These are phyloP conservation scores for Choristoneura fumiferana DNA, from an alignment of 1,140 invertebrate species.

Conservation along the genomic window DNA sequence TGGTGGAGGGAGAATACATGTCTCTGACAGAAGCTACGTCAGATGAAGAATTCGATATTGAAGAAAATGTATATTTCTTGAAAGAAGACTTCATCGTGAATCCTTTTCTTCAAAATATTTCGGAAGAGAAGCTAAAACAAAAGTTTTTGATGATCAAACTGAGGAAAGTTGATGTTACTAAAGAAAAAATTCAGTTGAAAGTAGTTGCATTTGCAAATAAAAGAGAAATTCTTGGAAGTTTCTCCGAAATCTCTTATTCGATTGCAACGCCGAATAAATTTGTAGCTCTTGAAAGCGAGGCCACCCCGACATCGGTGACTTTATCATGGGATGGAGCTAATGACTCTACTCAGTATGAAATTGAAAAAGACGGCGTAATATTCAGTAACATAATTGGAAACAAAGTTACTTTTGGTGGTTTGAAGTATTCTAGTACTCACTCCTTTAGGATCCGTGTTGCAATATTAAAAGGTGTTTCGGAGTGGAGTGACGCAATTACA, in stretches of 20 bases:
- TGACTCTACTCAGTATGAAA: conserved; percentile 50
- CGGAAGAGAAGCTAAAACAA: conserved; percentile 32
- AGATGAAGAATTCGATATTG: conserved; percentile 40
- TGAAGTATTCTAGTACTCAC: conserved; percentile 40
- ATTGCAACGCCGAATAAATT: conserved; percentile 35
- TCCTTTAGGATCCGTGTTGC: conserved; percentile 50
- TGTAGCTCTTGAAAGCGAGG: conserved; percentile 26
- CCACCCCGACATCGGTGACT: conserved; percentile 33
- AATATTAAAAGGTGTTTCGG: conserved; percentile 39
- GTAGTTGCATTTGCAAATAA: conserved; percentile 41
- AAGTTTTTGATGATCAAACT: conserved; percentile 60
- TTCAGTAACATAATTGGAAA: conserved; percentile 45
- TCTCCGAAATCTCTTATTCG: conserved; percentile 23
- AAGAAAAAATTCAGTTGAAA: conserved; percentile 52
- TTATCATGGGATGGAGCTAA: conserved; percentile 42
- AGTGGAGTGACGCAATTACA: conserved; percentile 51
- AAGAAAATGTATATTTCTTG: conserved; percentile 46
- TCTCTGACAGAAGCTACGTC: conserved; percentile 38
- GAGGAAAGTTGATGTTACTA: conserved; percentile 45
- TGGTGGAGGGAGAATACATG: conserved; percentile 34
- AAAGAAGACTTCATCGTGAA: conserved; percentile 49
- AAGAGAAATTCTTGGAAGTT: conserved; percentile 36
- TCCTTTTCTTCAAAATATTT: conserved; percentile 44
- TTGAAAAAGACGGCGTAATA: conserved; percentile 52
- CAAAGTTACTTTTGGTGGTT: conserved; percentile 45